Conservation (phyloP, 2,888 invertebrate species). For the Boloria euphrosyne region DNA sequence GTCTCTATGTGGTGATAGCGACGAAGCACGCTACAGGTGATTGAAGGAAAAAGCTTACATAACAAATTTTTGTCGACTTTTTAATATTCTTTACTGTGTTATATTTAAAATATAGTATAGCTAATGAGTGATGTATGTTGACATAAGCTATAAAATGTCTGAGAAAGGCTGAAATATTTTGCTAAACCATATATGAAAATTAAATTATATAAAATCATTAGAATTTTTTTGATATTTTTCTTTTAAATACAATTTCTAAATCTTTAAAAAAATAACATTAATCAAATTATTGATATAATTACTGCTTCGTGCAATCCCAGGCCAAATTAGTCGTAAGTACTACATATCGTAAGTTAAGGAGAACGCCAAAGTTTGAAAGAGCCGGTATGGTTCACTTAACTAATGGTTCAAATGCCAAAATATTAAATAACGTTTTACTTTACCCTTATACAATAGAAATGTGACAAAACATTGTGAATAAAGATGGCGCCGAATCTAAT, state of each 20-base stretch:
- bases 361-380: conserved; percentile 34
- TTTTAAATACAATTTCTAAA: too few species aligned
- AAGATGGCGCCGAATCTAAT: too few species aligned
- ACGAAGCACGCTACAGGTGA: conserved; percentile 12
- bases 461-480: too few species aligned
- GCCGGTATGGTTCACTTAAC: conserved; percentile 20
- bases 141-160: too few species aligned
- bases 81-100: background rate
- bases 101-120: background rate
- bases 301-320: conserved; percentile 31
- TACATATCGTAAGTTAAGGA: background rate
- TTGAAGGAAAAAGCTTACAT: background rate
- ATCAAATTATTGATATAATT: conserved; percentile 3
- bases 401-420: background rate
- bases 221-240: too few species aligned
- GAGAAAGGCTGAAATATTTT: too few species aligned
- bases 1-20: conserved; percentile 18
- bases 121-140: background rate
- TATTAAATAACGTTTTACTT: background rate
- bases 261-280: too few species aligned
- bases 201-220: too few species aligned
- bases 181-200: too few species aligned
- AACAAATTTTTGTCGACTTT: background rate
- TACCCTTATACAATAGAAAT: background rate
- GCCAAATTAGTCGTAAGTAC: conserved; percentile 30